These are phyloP conservation scores for Nyctereutes procyonoides DNA, from an alignment of 2,113 vertebrate genomes.

Conservation along the genomic window DNA sequence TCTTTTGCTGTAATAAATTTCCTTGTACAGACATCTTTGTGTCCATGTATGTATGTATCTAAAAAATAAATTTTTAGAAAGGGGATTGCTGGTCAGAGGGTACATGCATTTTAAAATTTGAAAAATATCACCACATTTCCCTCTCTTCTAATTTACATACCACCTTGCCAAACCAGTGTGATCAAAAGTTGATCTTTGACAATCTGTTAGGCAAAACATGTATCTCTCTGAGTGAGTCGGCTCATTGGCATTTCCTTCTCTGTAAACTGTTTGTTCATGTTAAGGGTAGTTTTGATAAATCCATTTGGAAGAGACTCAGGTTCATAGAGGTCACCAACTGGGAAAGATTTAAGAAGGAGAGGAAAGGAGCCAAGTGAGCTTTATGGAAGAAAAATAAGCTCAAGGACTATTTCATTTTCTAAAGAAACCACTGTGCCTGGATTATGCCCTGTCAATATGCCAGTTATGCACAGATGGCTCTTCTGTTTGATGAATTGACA, in stretches of 20 bases:
- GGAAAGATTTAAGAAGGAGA: not conserved
- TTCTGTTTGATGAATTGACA: not conserved
- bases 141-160: conserved; percentile 34
- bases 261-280: conserved; percentile 32
- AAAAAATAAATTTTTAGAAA: conserved; percentile 50
- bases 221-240: not conserved
- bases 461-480: not conserved
- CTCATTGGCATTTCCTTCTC: conserved; percentile 28
- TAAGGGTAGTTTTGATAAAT: conserved; percentile 48
- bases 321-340: conserved; percentile 59
- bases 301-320: conserved; percentile 40
- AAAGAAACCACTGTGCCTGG: conserved; percentile 47
- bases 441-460: not conserved
- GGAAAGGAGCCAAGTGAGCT: conserved; percentile 17
- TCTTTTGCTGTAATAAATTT: conserved; percentile 11
- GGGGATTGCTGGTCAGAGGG: conserved; percentile 53
- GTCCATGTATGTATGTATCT: not conserved
- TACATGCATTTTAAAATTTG: conserved; percentile 47
- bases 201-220: conserved; percentile 69
- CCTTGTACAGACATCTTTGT: not conserved
- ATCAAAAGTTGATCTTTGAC: conserved; percentile 60
- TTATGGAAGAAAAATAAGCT: not conserved
- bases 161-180: conserved; percentile 50
- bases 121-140: not conserved
- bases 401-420: not conserved